Percentiles rank a stretch among this genome's conserved stretches.
These are phyloP conservation scores for Gisinianus flammeolus DNA, from an alignment of 2,888 invertebrate species.

Conservation along the genomic window DNA sequence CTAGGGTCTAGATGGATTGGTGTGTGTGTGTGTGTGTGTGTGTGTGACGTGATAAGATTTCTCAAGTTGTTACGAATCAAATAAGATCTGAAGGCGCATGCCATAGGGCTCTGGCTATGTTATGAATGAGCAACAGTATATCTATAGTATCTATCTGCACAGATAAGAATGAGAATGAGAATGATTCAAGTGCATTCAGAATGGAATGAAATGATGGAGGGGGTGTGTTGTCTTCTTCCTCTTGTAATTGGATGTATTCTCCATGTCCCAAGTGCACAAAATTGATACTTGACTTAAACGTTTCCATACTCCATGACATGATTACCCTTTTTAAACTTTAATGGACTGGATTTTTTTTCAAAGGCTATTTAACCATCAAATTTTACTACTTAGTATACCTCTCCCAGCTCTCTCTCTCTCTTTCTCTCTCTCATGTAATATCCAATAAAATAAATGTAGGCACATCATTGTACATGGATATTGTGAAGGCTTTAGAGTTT, in stretches of 20 bases:
- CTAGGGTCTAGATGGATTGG: too few species aligned
- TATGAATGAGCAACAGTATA: background rate
- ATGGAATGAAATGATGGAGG: background rate
- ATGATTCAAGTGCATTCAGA: background rate
- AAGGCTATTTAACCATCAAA: background rate
- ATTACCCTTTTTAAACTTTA: conserved; percentile 10
- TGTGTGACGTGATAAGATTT: background rate
- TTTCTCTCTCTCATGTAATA: too few species aligned
- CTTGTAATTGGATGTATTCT: background rate
- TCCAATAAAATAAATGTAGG: background rate
- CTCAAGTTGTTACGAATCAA: background rate
- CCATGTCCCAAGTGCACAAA: background rate
- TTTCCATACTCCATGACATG: background rate
- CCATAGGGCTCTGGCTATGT: background rate
- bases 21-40: background rate
- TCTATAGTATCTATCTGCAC: background rate
- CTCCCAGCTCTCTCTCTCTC: too few species aligned
- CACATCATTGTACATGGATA: background rate
- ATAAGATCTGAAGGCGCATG: background rate
- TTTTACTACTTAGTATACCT: background rate
- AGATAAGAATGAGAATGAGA: background rate
- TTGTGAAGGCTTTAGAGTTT: background rate
- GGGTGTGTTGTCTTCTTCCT: background rate
- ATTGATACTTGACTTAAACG: background rate
- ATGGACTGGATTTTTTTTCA: background rate